Conservation (phyloP, 2,888 invertebrate species). For the Rotaria magnacalcarata region DNA sequence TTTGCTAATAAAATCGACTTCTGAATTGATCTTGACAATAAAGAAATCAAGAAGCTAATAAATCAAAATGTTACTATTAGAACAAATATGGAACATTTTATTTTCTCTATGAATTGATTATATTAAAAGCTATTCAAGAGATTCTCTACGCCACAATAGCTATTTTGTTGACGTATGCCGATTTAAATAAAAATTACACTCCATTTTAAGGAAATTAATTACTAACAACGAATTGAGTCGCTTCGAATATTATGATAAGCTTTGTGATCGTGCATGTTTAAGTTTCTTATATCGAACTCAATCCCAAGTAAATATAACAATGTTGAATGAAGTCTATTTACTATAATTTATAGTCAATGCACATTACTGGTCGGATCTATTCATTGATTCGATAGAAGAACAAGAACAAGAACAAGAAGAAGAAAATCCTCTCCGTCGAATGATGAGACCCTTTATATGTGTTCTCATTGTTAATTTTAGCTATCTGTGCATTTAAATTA, state of each 20-base stretch:
- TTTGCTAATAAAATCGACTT: no score
- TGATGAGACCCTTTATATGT: neutral
- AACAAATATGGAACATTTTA: neutral
- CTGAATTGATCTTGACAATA: no score
- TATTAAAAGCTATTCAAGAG: neutral
- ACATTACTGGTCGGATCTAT: neutral
- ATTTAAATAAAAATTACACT: neutral
- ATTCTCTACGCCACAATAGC: neutral
- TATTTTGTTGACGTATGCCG: neutral
- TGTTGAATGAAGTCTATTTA: neutral
- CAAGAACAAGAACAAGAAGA: neutral
- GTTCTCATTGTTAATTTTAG: neutral
- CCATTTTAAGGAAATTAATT: neutral
- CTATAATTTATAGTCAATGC: neutral
- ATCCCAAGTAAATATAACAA: neutral
- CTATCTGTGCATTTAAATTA: neutral
- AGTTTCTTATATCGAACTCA: neutral
- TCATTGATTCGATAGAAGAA: neutral
- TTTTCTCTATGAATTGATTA: neutral
- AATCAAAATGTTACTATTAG: neutral
- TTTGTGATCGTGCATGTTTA: slow-evolving; percentile 1
- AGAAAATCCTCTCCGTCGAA: neutral
- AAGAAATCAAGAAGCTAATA: neutral
- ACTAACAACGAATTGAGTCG: neutral
- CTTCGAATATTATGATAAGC: neutral